Conservation (phyloP, 2,797 vertebrate genomes). For the Heteromormyrus szaboi region DNA sequence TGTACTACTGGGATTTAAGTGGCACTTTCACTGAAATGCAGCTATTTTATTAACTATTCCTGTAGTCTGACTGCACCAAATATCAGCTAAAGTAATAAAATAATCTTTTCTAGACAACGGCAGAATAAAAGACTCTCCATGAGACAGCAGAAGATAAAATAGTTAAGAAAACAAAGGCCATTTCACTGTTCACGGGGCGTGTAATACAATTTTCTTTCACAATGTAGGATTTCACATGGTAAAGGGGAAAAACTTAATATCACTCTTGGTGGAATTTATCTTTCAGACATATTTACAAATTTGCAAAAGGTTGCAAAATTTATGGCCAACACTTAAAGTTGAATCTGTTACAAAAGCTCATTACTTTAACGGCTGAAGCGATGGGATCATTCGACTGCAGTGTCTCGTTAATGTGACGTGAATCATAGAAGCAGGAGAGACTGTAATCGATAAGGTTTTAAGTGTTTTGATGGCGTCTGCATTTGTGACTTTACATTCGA, state of each 20-base stretch:
- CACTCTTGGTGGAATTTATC: background rate
- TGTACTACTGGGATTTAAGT: background rate
- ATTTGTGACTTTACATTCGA: background rate
- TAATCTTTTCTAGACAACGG: background rate
- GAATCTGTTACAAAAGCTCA: slow-evolving; percentile 1
- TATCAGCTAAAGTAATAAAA: background rate
- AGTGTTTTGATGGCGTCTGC: background rate
- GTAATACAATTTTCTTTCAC: background rate
- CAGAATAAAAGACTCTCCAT: background rate
- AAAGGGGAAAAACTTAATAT: background rate
- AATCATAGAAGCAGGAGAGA: background rate
- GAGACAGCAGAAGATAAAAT: background rate
- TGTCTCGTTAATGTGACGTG: background rate
- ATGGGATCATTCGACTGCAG: background rate
- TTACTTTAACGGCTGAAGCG: background rate
- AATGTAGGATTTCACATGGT: background rate
- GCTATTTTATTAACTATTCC: background rate
- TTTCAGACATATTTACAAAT: slow-evolving; percentile 9
- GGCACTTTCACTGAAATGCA: background rate
- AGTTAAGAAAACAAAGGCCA: background rate
- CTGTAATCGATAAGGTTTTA: background rate
- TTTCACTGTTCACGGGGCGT: slow-evolving; percentile 1
- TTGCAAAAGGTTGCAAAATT: background rate
- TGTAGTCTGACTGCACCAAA: background rate
- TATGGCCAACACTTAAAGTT: background rate